A percentile compares a stretch with the other conserved stretches of the same genome.
Evolutionary conservation across 30 jellyfish, hydroid and myxozoan genomes (phyloP).

Genomic region (Aurelia aurita complex sp. Pacific): DNA sequence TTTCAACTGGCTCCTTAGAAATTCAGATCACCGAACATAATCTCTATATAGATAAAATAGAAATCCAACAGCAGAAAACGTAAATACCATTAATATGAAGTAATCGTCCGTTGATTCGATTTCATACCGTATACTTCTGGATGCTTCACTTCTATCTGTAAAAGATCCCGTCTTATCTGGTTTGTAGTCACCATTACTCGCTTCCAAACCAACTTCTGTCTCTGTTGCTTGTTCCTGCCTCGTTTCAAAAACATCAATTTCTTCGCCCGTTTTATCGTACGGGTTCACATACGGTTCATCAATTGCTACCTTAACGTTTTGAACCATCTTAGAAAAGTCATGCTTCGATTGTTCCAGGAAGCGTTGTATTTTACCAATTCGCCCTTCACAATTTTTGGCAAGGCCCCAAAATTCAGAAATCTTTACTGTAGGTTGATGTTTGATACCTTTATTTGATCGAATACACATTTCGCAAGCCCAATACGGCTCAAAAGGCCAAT

Average conservation of each 20-base stretch:
- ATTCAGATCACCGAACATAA: too few species aligned
- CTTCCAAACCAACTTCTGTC: too few species aligned
- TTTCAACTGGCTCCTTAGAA: too few species aligned
- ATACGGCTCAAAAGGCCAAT: slow-evolving; percentile 96
- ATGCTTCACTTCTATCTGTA: too few species aligned
- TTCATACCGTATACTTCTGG: too few species aligned
- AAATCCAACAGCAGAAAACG: too few species aligned
- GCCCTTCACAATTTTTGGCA: slow-evolving; percentile 54
- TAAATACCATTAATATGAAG: too few species aligned
- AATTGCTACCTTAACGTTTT: background rate
- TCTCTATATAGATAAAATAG: too few species aligned
- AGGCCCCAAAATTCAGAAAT: slow-evolving; percentile 78
- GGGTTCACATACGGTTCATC: slow-evolving; percentile 1
- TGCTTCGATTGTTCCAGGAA: slow-evolving; percentile 62
- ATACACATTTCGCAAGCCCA: slow-evolving; percentile 87
- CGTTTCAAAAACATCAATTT: background rate
- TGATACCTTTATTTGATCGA: slow-evolving; percentile 45
- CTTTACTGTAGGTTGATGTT: slow-evolving; percentile 25
- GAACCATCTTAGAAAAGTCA: slow-evolving; percentile 30
- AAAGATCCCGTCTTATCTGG: too few species aligned
- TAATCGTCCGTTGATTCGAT: too few species aligned
- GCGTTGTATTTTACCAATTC: slow-evolving; percentile 13
- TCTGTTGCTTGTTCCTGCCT: too few species aligned
- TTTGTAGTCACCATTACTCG: too few species aligned
- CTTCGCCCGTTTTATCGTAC: background rate